Evolutionary conservation across 2,113 vertebrate genomes (phyloP).

Genomic region (Oncorhynchus keta): DNA sequence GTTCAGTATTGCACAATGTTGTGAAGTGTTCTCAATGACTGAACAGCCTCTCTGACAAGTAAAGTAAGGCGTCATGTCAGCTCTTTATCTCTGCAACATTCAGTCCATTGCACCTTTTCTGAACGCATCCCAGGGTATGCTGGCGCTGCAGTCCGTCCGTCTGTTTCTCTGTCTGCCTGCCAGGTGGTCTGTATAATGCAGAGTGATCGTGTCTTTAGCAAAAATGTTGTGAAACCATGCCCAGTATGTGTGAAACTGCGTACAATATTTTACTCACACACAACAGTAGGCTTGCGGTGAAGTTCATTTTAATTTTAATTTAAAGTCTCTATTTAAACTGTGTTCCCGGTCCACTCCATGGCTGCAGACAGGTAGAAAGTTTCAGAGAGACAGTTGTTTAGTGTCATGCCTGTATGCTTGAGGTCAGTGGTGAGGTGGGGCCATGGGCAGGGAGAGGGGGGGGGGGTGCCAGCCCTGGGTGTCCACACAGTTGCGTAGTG

Average conservation of each 20-base stretch:
- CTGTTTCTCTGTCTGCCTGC: not conserved
- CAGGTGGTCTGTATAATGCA: not conserved
- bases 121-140: too few species aligned
- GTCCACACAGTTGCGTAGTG: not conserved
- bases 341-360: not conserved
- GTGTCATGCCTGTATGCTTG: not conserved
- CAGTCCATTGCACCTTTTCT: too few species aligned
- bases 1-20: too few species aligned
- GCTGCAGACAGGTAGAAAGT: not conserved
- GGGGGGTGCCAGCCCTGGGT: constrained; percentile 22
- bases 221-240: not conserved
- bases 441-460: too few species aligned
- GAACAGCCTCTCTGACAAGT: too few species aligned
- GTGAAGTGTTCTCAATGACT: too few species aligned
- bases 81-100: too few species aligned
- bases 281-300: not conserved
- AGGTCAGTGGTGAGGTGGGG: not conserved
- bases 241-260: constrained; percentile 1
- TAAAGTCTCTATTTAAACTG: not conserved
- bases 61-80: too few species aligned
- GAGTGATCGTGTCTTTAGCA: not conserved
- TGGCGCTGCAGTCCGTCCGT: not conserved
- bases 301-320: not conserved
- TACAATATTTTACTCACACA: not conserved
- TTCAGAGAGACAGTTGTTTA: not conserved